A percentile compares a stretch with the other conserved stretches of the same genome.
Evolutionary conservation across 2,797 vertebrate genomes (phyloP).

Genomic region (Prionace glauca): DNA sequence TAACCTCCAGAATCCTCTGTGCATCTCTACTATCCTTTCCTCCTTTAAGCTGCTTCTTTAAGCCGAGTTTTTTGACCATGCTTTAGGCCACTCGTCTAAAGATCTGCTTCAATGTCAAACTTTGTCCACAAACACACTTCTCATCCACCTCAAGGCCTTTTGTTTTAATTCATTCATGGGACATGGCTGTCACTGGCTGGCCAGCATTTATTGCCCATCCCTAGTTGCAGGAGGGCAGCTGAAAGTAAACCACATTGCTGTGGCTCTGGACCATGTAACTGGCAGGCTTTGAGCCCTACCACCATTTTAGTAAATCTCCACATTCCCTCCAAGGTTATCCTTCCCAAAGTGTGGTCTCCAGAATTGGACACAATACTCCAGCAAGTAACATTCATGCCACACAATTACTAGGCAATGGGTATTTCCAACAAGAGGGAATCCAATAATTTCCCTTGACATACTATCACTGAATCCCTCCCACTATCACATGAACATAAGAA

Average conservation of each 20-base stretch:
- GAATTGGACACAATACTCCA: no score
- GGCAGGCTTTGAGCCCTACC: not conserved
- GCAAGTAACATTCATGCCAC: no score
- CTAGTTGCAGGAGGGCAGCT: no score
- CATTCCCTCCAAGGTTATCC: not conserved
- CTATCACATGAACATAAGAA: no score
- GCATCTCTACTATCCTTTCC: not conserved
- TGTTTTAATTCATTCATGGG: no score
- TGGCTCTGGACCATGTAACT: not conserved
- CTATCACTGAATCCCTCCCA: no score
- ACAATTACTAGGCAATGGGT: no score
- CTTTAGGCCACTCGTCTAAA: not conserved
- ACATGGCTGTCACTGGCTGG: no score
- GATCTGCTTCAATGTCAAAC: not conserved
- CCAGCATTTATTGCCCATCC: no score
- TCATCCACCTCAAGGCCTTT: no score
- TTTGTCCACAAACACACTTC: not conserved
- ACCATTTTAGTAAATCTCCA: not conserved
- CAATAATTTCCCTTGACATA: not conserved
- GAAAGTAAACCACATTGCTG: no score
- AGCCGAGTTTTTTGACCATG: not conserved
- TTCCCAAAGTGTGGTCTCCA: not conserved
- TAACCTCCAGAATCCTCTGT: not conserved
- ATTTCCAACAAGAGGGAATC: no score
- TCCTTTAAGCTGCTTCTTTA: not conserved